Percentiles rank a stretch among this genome's conserved stretches.
Conservation (phyloP, 1,140 invertebrate genomes). For the Caerostris darwini region DNA sequence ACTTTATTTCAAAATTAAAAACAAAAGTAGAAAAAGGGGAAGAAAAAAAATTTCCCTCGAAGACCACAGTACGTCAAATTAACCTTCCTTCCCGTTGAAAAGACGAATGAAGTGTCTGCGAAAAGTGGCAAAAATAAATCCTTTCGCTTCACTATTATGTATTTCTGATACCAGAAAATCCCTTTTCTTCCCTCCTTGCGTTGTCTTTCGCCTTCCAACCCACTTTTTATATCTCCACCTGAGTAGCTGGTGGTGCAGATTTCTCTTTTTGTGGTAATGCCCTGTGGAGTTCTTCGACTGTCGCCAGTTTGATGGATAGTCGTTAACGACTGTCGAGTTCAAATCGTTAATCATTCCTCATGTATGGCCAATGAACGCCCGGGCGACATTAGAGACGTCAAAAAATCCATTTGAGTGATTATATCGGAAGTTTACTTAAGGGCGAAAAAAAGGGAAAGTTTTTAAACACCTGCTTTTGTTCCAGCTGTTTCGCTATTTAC, state of each 20-base stretch:
- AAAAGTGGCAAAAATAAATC: conserved; percentile 35
- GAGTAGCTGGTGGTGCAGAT: not conserved
- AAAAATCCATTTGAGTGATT: conserved; percentile 46
- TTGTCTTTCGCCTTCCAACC: conserved; percentile 3
- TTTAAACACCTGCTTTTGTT: conserved; percentile 37
- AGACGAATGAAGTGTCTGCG: conserved; percentile 41
- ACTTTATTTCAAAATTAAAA: not conserved
- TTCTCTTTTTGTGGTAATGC: conserved; percentile 56
- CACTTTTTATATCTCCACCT: conserved; percentile 26
- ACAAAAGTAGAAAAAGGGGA: not conserved
- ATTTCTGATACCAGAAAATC: conserved; percentile 53
- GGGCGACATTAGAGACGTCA: conserved; percentile 51
- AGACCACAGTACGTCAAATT: conserved; percentile 1
- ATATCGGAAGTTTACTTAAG: conserved; percentile 31
- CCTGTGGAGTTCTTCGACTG: conserved; percentile 65
- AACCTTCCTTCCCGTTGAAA: not conserved
- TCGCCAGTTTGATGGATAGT: conserved; percentile 58
- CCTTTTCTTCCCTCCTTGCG: conserved; percentile 27
- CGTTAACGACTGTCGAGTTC: conserved; percentile 60
- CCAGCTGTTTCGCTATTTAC: not conserved
- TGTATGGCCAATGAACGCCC: conserved; percentile 58
- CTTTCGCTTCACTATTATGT: conserved; percentile 42
- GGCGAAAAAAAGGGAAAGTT: conserved; percentile 8
- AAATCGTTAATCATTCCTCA: conserved; percentile 70
- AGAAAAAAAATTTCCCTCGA: not conserved